phyloP scores from a whole-genome alignment of 2,113 vertebrate genomes.

The Labeo catla region DNA sequence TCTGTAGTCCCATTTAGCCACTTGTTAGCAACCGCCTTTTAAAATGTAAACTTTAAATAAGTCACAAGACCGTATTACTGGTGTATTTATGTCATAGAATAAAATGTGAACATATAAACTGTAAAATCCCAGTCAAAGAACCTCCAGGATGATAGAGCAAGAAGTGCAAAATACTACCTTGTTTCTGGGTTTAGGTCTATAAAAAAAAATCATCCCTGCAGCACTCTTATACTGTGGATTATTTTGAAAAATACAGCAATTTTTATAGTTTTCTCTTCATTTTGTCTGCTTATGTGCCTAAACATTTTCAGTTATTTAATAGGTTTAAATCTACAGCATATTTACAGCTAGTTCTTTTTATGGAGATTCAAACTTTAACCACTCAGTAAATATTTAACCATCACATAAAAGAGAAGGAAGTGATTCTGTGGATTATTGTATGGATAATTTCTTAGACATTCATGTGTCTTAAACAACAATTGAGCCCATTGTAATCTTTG shows the following conservation, averaged over 20 bases:
- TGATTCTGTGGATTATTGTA: not conserved
- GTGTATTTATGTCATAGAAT: not conserved
- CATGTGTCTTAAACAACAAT: not conserved
- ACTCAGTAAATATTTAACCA: not conserved
- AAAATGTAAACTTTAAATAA: not conserved
- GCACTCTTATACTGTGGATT: not conserved
- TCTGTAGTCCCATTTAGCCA: not conserved
- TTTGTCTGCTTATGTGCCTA: not conserved
- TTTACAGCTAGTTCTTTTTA: not conserved
- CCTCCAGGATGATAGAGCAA: not conserved
- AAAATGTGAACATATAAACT: not conserved
- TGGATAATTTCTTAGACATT: not conserved
- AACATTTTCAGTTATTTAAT: too few relatives aligned
- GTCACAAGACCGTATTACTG: not conserved
- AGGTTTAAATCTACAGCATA: not conserved
- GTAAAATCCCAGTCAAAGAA: not conserved
- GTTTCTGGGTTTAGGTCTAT: not conserved
- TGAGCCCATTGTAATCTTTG: not conserved
- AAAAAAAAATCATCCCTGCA: not conserved
- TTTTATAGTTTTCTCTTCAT: not conserved
- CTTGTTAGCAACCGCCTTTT: not conserved
- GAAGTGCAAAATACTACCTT: not conserved
- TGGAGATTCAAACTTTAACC: not conserved
- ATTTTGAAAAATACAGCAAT: not conserved
- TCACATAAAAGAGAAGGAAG: not conserved